These are phyloP conservation scores for Echiichthys vipera DNA, from an alignment of 2,797 vertebrate genomes.

Conservation along the genomic window DNA sequence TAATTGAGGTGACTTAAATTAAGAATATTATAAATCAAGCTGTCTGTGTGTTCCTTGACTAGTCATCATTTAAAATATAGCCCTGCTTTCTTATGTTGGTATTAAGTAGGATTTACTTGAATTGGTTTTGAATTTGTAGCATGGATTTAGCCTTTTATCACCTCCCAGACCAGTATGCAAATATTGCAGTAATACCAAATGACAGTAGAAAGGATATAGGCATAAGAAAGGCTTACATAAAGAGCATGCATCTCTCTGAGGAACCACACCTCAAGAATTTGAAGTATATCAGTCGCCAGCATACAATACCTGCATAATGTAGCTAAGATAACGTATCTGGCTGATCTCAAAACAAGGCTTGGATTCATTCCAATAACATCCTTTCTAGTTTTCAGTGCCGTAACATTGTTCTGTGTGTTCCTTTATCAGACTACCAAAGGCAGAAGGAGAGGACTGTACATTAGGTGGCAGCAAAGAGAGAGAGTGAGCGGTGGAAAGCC, in stretches of 20 bases:
- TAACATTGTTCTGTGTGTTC: slow-evolving; percentile 6
- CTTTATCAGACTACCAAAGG: slow-evolving; percentile 92
- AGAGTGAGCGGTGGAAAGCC: slow-evolving; percentile 11
- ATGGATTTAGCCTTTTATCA: neutral
- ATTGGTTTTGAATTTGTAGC: too few relatives aligned
- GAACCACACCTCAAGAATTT: neutral
- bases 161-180: neutral
- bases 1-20: neutral
- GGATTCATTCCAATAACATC: neutral
- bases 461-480: slow-evolving; percentile 82
- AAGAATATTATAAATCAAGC: too few relatives aligned
- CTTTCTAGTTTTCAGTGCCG: neutral
- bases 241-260: neutral
- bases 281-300: neutral
- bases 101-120: too few relatives aligned
- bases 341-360: neutral
- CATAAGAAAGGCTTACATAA: neutral
- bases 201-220: neutral
- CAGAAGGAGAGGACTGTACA: slow-evolving; percentile 98
- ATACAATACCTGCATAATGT: neutral
- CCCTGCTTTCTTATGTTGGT: slow-evolving; percentile 1
- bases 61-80: neutral
- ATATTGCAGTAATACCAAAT: too few relatives aligned
- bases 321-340: neutral
- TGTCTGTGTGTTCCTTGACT: neutral